These are phyloP conservation scores for Saturnia japonica DNA, from an alignment of 2,888 invertebrate genomes.

Conservation along the genomic window DNA sequence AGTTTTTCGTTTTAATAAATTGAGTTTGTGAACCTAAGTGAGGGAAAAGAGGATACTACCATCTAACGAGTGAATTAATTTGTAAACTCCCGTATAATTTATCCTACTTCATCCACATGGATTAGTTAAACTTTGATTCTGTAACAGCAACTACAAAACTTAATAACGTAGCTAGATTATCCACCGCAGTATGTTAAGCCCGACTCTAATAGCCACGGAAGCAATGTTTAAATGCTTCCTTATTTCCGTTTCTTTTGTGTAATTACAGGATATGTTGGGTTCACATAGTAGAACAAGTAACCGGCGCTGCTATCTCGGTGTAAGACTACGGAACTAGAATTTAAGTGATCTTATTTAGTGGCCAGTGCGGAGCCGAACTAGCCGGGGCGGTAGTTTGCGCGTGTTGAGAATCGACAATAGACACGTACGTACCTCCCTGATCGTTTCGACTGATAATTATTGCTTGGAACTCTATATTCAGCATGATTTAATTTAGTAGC, in stretches of 20 bases:
- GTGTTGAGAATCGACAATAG: slow-evolving; percentile 70
- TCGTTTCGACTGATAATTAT: slow-evolving; percentile 65
- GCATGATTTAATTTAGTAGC: slow-evolving; percentile 48
- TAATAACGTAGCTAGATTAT: slow-evolving; percentile 43
- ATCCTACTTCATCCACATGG: slow-evolving; percentile 28
- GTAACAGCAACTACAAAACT: slow-evolving; percentile 42
- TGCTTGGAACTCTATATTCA: slow-evolving; percentile 54
- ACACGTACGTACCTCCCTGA: slow-evolving; percentile 59
- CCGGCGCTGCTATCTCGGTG: slow-evolving; percentile 67
- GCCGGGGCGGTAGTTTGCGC: slow-evolving; percentile 56
- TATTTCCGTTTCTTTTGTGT: slow-evolving; percentile 72
- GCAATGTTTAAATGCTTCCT: slow-evolving; percentile 57
- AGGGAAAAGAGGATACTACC: neutral
- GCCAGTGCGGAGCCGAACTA: slow-evolving; percentile 60
- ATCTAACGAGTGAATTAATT: slow-evolving; percentile 6
- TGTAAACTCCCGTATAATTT: slow-evolving; percentile 12
- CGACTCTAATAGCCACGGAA: slow-evolving; percentile 13
- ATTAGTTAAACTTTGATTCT: slow-evolving; percentile 34
- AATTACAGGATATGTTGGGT: slow-evolving; percentile 66
- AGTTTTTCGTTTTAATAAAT: too few relatives aligned
- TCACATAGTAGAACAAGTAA: slow-evolving; percentile 69
- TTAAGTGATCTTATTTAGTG: slow-evolving; percentile 78
- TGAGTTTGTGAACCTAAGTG: too few relatives aligned
- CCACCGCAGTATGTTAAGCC: slow-evolving; percentile 41
- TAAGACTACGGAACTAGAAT: slow-evolving; percentile 71